These are phyloP conservation scores for Scaptodrosophila lebanonensis DNA, from an alignment of 1,140 invertebrate species.

Conservation along the genomic window DNA sequence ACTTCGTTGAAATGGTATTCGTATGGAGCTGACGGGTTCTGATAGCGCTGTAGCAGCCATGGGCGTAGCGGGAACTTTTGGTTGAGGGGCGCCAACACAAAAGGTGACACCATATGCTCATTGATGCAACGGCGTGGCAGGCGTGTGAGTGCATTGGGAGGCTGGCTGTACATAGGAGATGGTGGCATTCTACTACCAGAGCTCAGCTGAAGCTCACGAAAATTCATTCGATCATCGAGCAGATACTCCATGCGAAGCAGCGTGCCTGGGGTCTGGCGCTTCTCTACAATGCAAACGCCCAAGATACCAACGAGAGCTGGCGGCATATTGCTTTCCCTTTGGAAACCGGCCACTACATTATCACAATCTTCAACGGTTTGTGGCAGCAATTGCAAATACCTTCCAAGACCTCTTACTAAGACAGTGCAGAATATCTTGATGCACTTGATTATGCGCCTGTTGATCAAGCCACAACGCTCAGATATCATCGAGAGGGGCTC, in stretches of 20 bases:
- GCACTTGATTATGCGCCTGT: constrained; percentile 33
- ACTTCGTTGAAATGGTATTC: constrained; percentile 68
- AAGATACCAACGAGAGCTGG: constrained; percentile 49
- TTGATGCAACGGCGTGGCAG: constrained; percentile 40
- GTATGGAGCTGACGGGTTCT: constrained; percentile 41
- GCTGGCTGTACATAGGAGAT: constrained; percentile 34
- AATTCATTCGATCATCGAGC: constrained; percentile 58
- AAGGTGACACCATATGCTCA: constrained; percentile 33
- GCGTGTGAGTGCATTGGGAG: constrained; percentile 32
- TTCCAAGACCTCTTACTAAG: constrained; percentile 49
- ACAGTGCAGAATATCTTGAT: constrained; percentile 51
- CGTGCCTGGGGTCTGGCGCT: background rate
- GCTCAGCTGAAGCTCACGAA: constrained; percentile 53
- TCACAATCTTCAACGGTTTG: constrained; percentile 39
- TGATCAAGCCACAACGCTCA: constrained; percentile 42
- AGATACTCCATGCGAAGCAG: constrained; percentile 53
- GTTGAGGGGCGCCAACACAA: constrained; percentile 46
- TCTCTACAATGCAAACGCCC: constrained; percentile 47
- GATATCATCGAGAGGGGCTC: constrained; percentile 45
- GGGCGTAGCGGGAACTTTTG: constrained; percentile 55
- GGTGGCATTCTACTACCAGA: constrained; percentile 1
- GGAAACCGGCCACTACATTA: constrained; percentile 45
- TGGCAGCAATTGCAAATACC: constrained; percentile 43
- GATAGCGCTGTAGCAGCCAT: constrained; percentile 60
- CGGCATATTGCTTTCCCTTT: constrained; percentile 60